Conservation (phyloP, 2,888 invertebrate species). For the Cataglyphis altisquamis region DNA sequence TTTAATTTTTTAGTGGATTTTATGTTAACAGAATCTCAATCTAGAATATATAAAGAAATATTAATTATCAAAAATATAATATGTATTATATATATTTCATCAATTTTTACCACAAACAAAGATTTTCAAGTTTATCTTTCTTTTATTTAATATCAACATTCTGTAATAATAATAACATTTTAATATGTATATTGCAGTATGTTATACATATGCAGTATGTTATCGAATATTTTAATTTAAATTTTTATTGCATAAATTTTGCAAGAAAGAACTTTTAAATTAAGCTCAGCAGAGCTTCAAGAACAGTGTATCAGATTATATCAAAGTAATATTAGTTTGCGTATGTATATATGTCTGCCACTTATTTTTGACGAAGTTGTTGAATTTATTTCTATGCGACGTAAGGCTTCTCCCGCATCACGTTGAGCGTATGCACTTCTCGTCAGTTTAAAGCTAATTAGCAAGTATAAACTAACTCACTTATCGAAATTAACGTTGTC, state of each 20-base stretch:
- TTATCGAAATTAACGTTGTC: conserved; percentile 58
- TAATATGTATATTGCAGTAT: neutral
- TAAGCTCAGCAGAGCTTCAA: neutral
- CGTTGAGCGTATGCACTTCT: neutral
- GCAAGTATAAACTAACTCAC: conserved; percentile 45
- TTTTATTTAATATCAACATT: neutral
- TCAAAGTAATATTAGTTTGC: neutral
- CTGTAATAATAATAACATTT: neutral
- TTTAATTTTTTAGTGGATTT: neutral
- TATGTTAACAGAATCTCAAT: neutral
- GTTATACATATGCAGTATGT: neutral
- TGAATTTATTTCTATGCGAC: conserved; percentile 27
- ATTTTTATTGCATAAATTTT: conserved; percentile 8
- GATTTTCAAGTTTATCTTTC: neutral
- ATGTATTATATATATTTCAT: neutral
- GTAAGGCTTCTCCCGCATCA: conserved; percentile 1
- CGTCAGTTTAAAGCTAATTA: conserved; percentile 21
- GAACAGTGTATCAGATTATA: neutral
- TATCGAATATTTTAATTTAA: conserved; percentile 34
- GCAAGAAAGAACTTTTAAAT: neutral
- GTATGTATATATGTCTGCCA: neutral
- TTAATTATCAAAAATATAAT: neutral
- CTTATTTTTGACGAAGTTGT: conserved; percentile 14
- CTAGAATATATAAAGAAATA: neutral
- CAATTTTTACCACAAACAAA: neutral